A percentile compares a stretch with the other conserved stretches of the same genome.
Conservation (phyloP, 2,797 vertebrate species). For the Sternarchorhynchus goeldii region DNA sequence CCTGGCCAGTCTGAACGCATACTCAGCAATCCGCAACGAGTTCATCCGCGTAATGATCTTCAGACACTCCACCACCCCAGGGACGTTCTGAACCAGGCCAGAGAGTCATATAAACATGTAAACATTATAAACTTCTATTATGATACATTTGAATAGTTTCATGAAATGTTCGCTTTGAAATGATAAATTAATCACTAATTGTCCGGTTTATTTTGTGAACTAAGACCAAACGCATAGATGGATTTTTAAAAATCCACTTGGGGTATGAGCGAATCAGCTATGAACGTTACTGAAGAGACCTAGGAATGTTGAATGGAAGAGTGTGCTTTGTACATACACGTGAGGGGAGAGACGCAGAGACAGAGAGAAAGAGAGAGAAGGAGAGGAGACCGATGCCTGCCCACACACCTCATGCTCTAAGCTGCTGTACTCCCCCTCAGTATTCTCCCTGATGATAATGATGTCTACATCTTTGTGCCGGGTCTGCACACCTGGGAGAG, state of each 20-base stretch:
- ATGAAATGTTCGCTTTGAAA: no score
- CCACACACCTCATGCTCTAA: conserved; percentile 68
- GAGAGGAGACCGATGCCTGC: not conserved
- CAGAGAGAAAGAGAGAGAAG: not conserved
- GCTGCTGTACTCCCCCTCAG: conserved; percentile 76
- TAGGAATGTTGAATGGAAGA: no score
- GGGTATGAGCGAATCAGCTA: no score
- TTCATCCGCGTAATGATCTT: conserved; percentile 87
- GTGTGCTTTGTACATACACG: no score
- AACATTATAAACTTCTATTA: no score
- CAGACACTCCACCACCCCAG: conserved; percentile 85
- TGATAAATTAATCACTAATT: no score
- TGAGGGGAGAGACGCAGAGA: not conserved
- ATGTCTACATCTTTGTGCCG: conserved; percentile 83
- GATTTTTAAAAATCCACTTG: no score
- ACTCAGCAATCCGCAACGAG: conserved; percentile 83
- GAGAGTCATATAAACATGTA: not conserved
- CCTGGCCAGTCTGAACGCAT: conserved; percentile 80
- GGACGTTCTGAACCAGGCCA: conserved; percentile 72
- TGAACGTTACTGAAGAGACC: no score
- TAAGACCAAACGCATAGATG: no score
- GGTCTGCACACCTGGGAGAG: conserved; percentile 80
- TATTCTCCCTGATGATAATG: conserved; percentile 87
- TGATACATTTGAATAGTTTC: no score
- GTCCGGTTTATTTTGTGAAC: no score